Percentiles rank a stretch among this genome's conserved stretches.
Evolutionary conservation across 2,888 invertebrate genomes (phyloP).

Genomic region (Dasysyrphus albostriatus): DNA sequence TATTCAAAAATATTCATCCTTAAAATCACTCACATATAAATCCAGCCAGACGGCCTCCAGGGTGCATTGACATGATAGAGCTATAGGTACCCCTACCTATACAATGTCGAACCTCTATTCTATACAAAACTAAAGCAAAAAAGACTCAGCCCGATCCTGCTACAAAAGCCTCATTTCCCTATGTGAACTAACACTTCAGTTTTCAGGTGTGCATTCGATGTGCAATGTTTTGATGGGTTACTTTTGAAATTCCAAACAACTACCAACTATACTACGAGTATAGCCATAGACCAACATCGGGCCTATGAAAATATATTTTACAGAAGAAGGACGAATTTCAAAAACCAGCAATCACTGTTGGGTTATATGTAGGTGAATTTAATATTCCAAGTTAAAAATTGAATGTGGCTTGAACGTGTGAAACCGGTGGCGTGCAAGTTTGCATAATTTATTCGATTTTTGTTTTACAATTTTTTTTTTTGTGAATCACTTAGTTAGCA

Average conservation of each 20-base stretch:
- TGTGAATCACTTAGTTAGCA: constrained; percentile 43
- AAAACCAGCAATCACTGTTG: constrained; percentile 43
- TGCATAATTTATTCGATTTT: constrained; percentile 41
- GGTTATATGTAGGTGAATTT: background rate
- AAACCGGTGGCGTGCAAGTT: constrained; percentile 58
- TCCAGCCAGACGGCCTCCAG: constrained; percentile 36
- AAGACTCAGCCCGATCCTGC: background rate
- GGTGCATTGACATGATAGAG: constrained; percentile 47
- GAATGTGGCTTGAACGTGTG: constrained; percentile 64
- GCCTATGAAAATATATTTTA: constrained; percentile 6
- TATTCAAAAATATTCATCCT: constrained; percentile 67
- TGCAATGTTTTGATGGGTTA: constrained; percentile 26
- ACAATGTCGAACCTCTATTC: background rate
- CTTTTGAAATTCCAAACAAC: constrained; percentile 29
- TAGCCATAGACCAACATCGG: too few relatives aligned
- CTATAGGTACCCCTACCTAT: too few relatives aligned
- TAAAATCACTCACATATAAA: constrained; percentile 43
- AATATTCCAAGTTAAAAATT: constrained; percentile 47
- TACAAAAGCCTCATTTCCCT: background rate
- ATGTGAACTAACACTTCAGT: constrained; percentile 46
- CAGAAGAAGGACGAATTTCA: constrained; percentile 2
- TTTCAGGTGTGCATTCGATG: constrained; percentile 30
- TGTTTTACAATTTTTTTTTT: background rate
- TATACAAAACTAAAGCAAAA: background rate
- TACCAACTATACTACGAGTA: background rate